phyloP scores from a whole-genome alignment of 1,140 invertebrate genomes.

The Anastrepha ludens region DNA sequence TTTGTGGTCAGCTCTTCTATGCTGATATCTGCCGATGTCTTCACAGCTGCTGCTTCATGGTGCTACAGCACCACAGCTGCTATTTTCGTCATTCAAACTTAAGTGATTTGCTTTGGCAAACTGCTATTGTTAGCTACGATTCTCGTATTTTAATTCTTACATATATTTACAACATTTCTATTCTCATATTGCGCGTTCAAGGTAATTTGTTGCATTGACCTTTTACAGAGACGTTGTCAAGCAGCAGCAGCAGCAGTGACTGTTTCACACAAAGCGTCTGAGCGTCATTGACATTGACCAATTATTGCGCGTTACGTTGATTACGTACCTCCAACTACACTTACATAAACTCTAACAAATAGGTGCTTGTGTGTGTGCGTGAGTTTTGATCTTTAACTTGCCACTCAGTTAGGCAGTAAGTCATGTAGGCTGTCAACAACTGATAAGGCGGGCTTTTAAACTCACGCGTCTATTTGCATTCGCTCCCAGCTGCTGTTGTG shows the following conservation, averaged over 20 bases:
- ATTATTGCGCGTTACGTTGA: slow-evolving; percentile 6
- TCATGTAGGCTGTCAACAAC: background rate
- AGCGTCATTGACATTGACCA: slow-evolving; percentile 2
- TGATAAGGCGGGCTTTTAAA: background rate
- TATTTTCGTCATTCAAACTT: background rate
- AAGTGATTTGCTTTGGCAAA: background rate
- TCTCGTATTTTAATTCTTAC: background rate
- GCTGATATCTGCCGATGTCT: background rate
- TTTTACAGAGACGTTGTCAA: no score
- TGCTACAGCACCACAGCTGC: background rate
- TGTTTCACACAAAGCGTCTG: background rate
- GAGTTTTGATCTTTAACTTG: background rate
- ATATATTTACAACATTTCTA: background rate
- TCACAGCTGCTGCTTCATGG: no score
- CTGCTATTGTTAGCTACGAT: background rate
- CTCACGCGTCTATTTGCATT: background rate
- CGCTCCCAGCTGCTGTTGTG: background rate
- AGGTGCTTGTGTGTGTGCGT: background rate
- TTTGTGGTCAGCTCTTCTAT: background rate
- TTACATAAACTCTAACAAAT: background rate
- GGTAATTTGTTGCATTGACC: background rate
- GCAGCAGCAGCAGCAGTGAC: background rate
- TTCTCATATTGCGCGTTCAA: background rate
- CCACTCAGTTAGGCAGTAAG: background rate
- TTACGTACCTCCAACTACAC: background rate